Percentiles rank a stretch among this genome's conserved stretches.
phyloP scores from a whole-genome alignment of 2,888 invertebrate genomes.

The Latrodectus hesperus region DNA sequence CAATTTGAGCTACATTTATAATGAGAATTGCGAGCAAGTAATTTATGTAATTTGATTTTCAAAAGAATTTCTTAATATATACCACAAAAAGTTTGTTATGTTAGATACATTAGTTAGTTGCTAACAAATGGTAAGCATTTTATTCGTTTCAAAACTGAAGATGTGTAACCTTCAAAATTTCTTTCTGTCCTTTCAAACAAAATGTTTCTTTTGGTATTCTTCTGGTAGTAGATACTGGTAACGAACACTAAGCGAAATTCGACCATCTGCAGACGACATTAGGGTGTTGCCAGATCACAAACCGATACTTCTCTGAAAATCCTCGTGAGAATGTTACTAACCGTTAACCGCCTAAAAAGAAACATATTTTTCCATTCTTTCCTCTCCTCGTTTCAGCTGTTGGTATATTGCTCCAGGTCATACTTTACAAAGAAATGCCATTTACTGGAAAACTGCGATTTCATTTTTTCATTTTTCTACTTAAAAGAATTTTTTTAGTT shows the following conservation, averaged over 20 bases:
- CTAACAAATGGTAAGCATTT: too few relatives aligned
- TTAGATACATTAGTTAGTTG: too few relatives aligned
- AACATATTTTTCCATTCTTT: conserved; percentile 3
- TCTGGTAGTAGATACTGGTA: conserved; percentile 30
- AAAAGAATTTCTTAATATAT: too few relatives aligned
- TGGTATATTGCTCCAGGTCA: conserved; percentile 46
- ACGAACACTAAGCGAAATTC: conserved; percentile 40
- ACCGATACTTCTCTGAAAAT: conserved; percentile 52
- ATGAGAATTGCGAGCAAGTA: too few relatives aligned
- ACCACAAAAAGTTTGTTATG: too few relatives aligned
- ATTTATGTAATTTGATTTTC: too few relatives aligned
- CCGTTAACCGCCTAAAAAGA: conserved; percentile 37
- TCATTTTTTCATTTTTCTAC: conserved; percentile 19
- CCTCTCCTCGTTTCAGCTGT: conserved; percentile 33
- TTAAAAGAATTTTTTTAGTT: conserved; percentile 30
- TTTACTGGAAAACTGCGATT: conserved; percentile 58
- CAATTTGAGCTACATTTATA: too few relatives aligned
- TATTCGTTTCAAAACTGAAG: too few relatives aligned
- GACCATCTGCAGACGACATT: conserved; percentile 59
- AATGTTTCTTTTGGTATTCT: conserved; percentile 35
- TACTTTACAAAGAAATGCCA: conserved; percentile 56
- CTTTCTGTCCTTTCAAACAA: conserved; percentile 1
- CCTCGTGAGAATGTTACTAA: conserved; percentile 36
- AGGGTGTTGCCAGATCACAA: conserved; percentile 59
- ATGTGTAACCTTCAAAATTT: too few relatives aligned